Evolutionary conservation across 2,113 vertebrate species (phyloP), one percentile per base, ranked within the genome.

Genomic region (Heterocephalus glaber): DNA sequence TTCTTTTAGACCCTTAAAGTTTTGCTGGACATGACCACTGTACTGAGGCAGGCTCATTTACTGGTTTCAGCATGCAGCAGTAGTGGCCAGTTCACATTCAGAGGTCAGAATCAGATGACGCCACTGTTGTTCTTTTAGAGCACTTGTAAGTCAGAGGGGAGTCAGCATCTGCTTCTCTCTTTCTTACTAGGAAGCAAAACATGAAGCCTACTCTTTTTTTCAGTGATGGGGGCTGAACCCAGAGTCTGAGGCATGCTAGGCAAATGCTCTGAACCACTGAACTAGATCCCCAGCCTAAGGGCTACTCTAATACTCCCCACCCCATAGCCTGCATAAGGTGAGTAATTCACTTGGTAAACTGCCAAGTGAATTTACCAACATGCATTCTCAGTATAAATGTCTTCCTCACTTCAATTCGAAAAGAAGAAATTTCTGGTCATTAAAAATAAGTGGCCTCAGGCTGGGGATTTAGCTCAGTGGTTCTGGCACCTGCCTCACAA

Each of bases 1-100:
- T 72, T 94, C 76, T 58, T 58, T 95, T 72, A 90, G 49, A 85
- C n/a, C 61, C 58, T 85, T 94, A 41, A 85, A 87, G 12, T 92
- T 83, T 52, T 68, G 2, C 35, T 79, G 68, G 49, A 47, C 79
- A 4, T 77, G 76, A 90, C 44, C 28, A 1, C 63, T 86, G 16
- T 89, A 41, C 28, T 30, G 24, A 49, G 30, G 16, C 52, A 58
- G 44, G 49, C 65, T 47, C 6, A 35, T 76, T 88, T 49, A 35
- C 14, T 86, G 16, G 82, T 52, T 84, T 61, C 52, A 41, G 16
- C 79, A 17, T n/a, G 30, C 14, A 22, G 52, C 22, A 86, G 72
- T 44, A 30, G 41, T 41, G 49, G 56, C 41, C 56, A 41, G 12
- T 63, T 90, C 47, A 35, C 26, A 49, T 35, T 38, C 26, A 82